Evolutionary conservation across 2,888 invertebrate genomes (phyloP).

Genomic region (Dicyrtoma fusca): DNA sequence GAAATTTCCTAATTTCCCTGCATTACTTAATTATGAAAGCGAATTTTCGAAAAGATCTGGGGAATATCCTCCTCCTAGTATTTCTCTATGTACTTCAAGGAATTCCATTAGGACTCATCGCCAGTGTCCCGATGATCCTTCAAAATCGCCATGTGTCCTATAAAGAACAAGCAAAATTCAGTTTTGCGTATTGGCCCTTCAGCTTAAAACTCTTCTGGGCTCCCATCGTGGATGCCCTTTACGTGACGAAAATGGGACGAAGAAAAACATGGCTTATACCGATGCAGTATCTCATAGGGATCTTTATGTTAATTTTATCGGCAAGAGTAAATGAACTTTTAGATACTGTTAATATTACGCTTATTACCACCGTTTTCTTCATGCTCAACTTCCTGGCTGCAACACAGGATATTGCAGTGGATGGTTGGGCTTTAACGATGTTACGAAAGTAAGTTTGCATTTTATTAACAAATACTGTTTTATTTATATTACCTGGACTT

Average conservation of each 20-base stretch:
- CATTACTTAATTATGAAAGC: constrained; percentile 29
- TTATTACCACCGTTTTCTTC: constrained; percentile 86
- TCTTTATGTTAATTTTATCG: constrained; percentile 87
- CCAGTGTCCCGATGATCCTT: constrained; percentile 92
- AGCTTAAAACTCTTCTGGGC: constrained; percentile 95
- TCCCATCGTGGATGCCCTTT: constrained; percentile 94
- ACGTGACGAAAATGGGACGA: constrained; percentile 80
- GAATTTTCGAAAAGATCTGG: constrained; percentile 68
- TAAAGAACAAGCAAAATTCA: constrained; percentile 77
- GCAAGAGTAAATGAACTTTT: constrained; percentile 75
- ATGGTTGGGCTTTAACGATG: constrained; percentile 99
- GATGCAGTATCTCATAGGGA: constrained; percentile 85
- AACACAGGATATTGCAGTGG: constrained; percentile 99
- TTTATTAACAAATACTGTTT: constrained; percentile 25
- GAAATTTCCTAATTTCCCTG: too few relatives aligned
- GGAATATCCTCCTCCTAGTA: constrained; percentile 82
- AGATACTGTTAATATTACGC: constrained; percentile 69
- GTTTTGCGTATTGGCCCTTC: constrained; percentile 64
- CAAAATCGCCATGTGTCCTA: constrained; percentile 92
- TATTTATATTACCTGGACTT: too few relatives aligned
- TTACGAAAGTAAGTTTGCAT: constrained; percentile 72
- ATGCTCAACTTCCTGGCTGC: constrained; percentile 93
- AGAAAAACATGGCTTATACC: constrained; percentile 96
- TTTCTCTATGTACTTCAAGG: constrained; percentile 95
- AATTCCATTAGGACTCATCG: constrained; percentile 89